Base-by-base conservation (phyloP, 2,888 invertebrate species). In the Spodoptera picta region DNA sequence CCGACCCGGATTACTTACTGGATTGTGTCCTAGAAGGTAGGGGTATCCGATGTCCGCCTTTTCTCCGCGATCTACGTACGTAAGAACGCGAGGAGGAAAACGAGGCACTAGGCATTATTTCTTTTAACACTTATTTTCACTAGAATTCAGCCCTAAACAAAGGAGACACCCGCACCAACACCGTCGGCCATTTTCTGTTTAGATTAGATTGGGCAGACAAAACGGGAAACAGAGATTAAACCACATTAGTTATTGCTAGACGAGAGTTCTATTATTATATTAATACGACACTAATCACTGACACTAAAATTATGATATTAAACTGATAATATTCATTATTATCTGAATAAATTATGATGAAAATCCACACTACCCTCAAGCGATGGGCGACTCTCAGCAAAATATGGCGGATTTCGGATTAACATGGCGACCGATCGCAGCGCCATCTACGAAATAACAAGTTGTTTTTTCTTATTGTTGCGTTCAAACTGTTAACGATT, bases 71-170 rank as follows among this genome's bases (percentile, higher is more conserved):
- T 95, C 98, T 97, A 94, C 98, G 96, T 89, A 97, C 97, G 95
- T 97, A 98, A 95, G 97, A 97, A 96, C 98, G 97, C 95, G 98
- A 97, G 95, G 98, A 97, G 92, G 98, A 97, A 95, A 98, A 98
- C 93, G 98, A 98, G 95, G 98, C 98, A 96, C 98, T 98, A 96
- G 98, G 98, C 98, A 98, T 98, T 95, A 96, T 97, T 95, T 94
- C 93, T 94, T 90, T 89, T 89, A 87, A 81, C 90, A 91, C 92
- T 94, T 93, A 94, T 90, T 91, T 92, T 92, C 94, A 92, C 92
- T 91, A 91, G 79, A 95, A 94, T 93, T 91, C 92, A 92, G 93
- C 92, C 89, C 96, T 96, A 97, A 97, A 97, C 97, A 97, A 97
- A 97, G 97, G 96, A 97, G 96, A 96, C 96, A 96, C 96, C 96